These are phyloP conservation scores for Drosophila infuscata DNA, from an alignment of 2,888 invertebrate species.

Conservation along the genomic window DNA sequence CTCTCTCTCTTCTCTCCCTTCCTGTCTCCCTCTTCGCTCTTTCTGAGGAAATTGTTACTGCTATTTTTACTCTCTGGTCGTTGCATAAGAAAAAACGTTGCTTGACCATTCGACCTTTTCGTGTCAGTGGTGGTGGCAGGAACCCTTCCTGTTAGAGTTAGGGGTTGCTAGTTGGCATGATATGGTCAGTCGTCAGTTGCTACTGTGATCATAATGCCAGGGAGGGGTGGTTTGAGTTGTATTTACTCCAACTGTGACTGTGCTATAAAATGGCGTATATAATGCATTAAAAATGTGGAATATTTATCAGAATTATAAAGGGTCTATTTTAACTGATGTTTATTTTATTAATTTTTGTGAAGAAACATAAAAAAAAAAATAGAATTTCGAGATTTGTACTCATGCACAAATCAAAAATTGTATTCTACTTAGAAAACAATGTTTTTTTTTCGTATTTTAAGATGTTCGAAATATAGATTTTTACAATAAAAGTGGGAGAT, in stretches of 20 bases:
- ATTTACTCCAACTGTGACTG: neutral
- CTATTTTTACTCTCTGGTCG: conserved; percentile 17
- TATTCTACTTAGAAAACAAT: neutral
- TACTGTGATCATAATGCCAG: conserved; percentile 1
- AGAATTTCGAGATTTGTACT: neutral
- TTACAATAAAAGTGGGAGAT: no score
- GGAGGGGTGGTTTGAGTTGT: neutral
- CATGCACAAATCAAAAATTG: neutral
- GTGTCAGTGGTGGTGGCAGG: conserved; percentile 28
- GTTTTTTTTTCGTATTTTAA: neutral
- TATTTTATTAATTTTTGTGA: no score
- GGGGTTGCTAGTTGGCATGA: conserved; percentile 46
- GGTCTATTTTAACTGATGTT: neutral
- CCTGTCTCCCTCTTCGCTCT: conserved; percentile 1
- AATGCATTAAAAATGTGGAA: conserved; percentile 5
- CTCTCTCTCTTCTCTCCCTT: neutral
- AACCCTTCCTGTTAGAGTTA: conserved; percentile 19
- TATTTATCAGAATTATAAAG: neutral
- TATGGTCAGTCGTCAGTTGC: conserved; percentile 31
- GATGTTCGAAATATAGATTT: neutral
- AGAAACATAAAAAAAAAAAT: neutral
- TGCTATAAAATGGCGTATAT: conserved; percentile 62
- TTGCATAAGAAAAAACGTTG: conserved; percentile 25
- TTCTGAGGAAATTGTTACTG: conserved; percentile 36
- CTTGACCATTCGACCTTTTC: conserved; percentile 58